Evolutionary conservation across 2,888 invertebrate species (phyloP).

Genomic region (Coelopa pilipes): DNA sequence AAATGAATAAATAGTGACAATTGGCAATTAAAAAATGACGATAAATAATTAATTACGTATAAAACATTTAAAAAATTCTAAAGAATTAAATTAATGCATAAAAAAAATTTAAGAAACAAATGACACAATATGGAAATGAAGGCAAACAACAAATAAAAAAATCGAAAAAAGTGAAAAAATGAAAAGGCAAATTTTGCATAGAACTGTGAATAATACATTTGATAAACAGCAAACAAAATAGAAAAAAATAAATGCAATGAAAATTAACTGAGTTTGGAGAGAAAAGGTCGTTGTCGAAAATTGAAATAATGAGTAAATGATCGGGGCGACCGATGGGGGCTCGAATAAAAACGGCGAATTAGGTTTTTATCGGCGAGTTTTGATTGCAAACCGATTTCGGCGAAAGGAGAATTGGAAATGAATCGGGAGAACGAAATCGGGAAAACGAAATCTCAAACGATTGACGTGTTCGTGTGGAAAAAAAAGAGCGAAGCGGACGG

Average conservation of each 20-base stretch:
- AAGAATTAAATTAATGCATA: not conserved
- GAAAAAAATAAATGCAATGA: too few species aligned
- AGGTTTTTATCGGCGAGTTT: too few species aligned
- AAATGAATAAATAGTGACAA: not conserved
- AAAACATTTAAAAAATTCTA: not conserved
- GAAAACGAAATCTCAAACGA: too few species aligned
- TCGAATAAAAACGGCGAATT: too few species aligned
- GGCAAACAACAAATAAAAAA: not conserved
- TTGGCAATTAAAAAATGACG: too few species aligned
- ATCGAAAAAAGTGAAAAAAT: not conserved
- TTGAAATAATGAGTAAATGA: too few species aligned
- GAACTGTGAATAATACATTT: not conserved
- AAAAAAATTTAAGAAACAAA: not conserved
- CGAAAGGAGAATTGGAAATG: too few species aligned
- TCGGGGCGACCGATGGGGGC: too few species aligned
- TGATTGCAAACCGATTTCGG: too few species aligned
- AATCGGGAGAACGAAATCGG: too few species aligned
- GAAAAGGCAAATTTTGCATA: not conserved
- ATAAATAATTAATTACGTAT: not conserved
- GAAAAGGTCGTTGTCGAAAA: not conserved
- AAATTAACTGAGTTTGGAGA: not conserved
- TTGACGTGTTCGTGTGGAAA: too few species aligned
- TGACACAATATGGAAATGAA: not conserved
- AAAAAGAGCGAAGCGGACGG: too few species aligned
- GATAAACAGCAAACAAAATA: not conserved